A percentile compares a stretch with the other conserved stretches of the same genome.
These are phyloP conservation scores for Clarias magur DNA, from an alignment of 2,113 vertebrate genomes.

Conservation along the genomic window DNA sequence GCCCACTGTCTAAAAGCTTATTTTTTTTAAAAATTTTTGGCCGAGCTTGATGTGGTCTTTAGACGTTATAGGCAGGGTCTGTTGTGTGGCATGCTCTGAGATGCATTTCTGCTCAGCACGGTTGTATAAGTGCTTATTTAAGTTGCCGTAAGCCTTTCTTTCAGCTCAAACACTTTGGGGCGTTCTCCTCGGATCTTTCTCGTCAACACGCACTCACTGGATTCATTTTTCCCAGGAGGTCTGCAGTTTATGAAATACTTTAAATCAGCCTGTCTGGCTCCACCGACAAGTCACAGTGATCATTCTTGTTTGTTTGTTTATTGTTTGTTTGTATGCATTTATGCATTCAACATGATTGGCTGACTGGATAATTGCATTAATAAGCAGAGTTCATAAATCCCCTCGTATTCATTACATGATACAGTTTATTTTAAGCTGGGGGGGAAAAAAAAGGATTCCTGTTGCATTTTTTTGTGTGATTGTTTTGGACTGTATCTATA, in stretches of 20 bases:
- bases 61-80: neutral
- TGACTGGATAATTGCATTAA: neutral
- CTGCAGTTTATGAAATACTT: neutral
- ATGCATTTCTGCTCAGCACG: neutral
- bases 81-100: neutral
- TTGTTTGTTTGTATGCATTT: neutral
- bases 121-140: neutral
- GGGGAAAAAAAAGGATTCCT: neutral
- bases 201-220: neutral
- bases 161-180: neutral
- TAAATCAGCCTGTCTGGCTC: neutral
- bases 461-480: neutral
- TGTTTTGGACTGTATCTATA: neutral
- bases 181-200: neutral
- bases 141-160: neutral
- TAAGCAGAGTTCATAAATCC: neutral
- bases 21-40: neutral
- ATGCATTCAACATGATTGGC: neutral
- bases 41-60: too few species aligned
- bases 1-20: neutral
- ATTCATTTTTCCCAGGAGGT: neutral
- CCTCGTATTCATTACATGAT: neutral
- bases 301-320: neutral
- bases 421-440: neutral
- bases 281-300: neutral